These are phyloP conservation scores for Pseudococcus jackbeardsleyi DNA, from an alignment of 2,888 invertebrate species.

Conservation along the genomic window DNA sequence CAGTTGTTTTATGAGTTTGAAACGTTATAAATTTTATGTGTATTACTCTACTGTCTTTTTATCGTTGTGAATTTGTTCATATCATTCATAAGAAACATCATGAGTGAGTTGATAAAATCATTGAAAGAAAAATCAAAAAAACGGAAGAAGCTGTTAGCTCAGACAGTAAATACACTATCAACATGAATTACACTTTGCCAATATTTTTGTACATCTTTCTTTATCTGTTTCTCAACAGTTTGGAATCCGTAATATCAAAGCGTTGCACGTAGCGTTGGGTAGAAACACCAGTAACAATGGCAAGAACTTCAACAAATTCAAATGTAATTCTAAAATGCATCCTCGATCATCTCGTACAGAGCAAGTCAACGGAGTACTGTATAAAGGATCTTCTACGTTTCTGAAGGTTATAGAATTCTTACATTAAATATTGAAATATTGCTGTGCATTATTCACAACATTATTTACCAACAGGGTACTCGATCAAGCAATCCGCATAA, in stretches of 20 bases:
- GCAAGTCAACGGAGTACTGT: slow-evolving; percentile 74
- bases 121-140: slow-evolving; percentile 88
- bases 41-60: neutral
- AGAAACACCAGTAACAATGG: slow-evolving; percentile 75
- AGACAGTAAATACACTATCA: slow-evolving; percentile 78
- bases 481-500: slow-evolving; percentile 99
- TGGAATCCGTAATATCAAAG: slow-evolving; percentile 80
- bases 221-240: slow-evolving; percentile 13
- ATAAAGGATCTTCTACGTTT: slow-evolving; percentile 95
- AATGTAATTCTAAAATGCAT: slow-evolving; percentile 42
- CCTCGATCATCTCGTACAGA: slow-evolving; percentile 50
- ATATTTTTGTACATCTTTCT: neutral
- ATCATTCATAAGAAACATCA: slow-evolving; percentile 68
- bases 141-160: slow-evolving; percentile 89
- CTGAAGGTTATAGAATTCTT: slow-evolving; percentile 77
- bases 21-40: no score
- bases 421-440: no score
- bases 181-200: no score
- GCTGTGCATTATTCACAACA: no score
- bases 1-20: no score
- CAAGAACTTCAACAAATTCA: slow-evolving; percentile 19
- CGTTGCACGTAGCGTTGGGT: slow-evolving; percentile 86
- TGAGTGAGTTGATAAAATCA: slow-evolving; percentile 86
- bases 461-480: slow-evolving; percentile 79
- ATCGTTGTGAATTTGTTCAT: neutral